These are phyloP conservation scores for Zaprionus ornatus DNA, from an alignment of 1,140 invertebrate species.

Conservation along the genomic window DNA sequence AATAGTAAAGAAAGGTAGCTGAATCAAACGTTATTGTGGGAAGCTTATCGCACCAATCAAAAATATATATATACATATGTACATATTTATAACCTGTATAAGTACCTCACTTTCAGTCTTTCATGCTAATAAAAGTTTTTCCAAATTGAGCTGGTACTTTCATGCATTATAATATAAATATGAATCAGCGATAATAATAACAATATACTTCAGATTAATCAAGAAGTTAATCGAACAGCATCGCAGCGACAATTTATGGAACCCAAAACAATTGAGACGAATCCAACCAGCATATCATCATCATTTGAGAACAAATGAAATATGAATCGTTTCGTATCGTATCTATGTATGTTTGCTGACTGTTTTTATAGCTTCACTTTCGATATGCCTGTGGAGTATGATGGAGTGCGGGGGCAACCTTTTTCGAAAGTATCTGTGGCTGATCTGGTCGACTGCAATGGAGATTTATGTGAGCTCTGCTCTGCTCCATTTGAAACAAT, in stretches of 20 bases:
- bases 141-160: no score
- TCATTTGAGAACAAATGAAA: background rate
- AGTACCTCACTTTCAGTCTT: no score
- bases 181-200: background rate
- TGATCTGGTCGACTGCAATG: slow-evolving; percentile 26
- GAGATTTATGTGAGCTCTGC: slow-evolving; percentile 47
- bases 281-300: background rate
- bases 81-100: no score
- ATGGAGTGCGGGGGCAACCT: background rate
- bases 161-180: no score
- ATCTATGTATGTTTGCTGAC: background rate
- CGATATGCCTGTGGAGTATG: background rate
- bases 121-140: no score
- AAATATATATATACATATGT: no score
- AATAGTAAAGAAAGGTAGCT: no score
- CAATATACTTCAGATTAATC: background rate
- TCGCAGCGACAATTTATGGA: background rate
- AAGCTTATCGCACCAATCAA: no score
- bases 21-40: no score
- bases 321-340: background rate
- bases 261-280: background rate
- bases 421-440: background rate
- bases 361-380: background rate
- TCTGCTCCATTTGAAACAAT: slow-evolving; percentile 66
- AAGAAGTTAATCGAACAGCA: background rate